Evolutionary conservation across 2,797 vertebrate species (phyloP).

Genomic region (Spinibarbus caldwelli): DNA sequence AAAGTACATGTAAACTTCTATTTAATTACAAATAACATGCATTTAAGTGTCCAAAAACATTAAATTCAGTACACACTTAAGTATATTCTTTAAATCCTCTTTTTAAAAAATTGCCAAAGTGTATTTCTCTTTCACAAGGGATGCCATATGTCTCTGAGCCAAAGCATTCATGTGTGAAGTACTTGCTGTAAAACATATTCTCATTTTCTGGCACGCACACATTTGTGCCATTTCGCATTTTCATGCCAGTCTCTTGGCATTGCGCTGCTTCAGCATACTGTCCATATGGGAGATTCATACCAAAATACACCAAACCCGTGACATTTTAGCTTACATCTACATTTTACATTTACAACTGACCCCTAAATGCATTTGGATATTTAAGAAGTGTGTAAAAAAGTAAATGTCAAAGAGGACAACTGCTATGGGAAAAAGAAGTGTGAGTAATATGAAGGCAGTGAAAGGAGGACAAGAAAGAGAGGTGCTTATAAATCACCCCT

Average conservation of each 20-base stretch:
- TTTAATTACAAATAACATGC: background rate
- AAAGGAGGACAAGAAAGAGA: constrained; percentile 5
- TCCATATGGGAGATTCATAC: constrained; percentile 4
- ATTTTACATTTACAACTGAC: background rate
- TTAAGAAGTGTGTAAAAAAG: background rate
- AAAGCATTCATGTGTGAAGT: constrained; percentile 44
- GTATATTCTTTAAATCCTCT: background rate
- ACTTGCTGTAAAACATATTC: constrained; percentile 42
- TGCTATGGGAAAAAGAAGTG: background rate
- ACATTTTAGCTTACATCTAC: background rate
- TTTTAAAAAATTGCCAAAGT: background rate
- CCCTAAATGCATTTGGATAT: background rate
- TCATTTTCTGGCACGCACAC: constrained; percentile 37
- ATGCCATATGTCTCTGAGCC: constrained; percentile 36
- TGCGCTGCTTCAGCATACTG: background rate
- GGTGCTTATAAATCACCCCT: constrained; percentile 40
- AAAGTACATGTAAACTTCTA: background rate
- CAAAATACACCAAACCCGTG: background rate
- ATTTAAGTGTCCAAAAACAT: background rate
- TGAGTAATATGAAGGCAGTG: constrained; percentile 6
- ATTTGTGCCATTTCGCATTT: constrained; percentile 43
- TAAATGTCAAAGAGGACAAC: background rate
- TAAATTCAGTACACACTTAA: background rate
- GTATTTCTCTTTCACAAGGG: constrained; percentile 58
- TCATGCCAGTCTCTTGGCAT: constrained; percentile 21